Base-by-base conservation (phyloP, 2,113 vertebrate species). In the Anguilla rostrata region DNA sequence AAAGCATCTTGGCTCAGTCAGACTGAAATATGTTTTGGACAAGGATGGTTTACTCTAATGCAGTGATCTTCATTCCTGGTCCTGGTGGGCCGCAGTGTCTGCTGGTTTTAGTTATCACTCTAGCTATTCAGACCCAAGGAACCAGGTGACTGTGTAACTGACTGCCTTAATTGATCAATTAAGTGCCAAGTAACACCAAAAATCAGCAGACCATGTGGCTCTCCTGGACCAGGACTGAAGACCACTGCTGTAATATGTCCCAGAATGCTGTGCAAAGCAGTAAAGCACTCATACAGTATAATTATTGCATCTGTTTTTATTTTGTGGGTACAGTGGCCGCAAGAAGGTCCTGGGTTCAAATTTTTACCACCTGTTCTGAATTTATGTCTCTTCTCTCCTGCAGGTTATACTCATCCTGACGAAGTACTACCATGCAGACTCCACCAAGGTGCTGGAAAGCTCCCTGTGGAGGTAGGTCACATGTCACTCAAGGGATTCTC, bases 361-460 rank as follows among this genome's bases (percentile, higher is more conserved):
- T 75, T 75, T 22, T 66, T 26, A 20, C n/a, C 71, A 78, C 8
- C 40, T 43, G 39, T 78, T 84, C 40, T 78, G 46, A 12, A 39
- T 86, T 34, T 79, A 5, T 43, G 15, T 80, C 83, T 87, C 88
- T 86, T 91, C 49, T 88, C 89, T 56, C 22, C 86, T 91, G 29
- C 92, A 99, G 98, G 98, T 99, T 85, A 99, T 99, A 94, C 93
- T 99, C 89, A 99, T 99, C 91, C 96, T 99, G 90, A 99, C 98
- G 26, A 99, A 99, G 92, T 98, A 99, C 89, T 99, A 99, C 93
- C 98, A 99, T 0, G 97, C 97, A 1, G 98, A 99, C 90, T 98
- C 97, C 92, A 98, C 96, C 66, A 99, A 99, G 91, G 98, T 99
- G 83, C 94, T 99, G 90, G 98, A 99, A 93, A 99, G 98, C 90